Percentiles rank a stretch among this genome's conserved stretches.
Evolutionary conservation across 2,113 vertebrate species (phyloP).

Genomic region (Pimephales promelas): DNA sequence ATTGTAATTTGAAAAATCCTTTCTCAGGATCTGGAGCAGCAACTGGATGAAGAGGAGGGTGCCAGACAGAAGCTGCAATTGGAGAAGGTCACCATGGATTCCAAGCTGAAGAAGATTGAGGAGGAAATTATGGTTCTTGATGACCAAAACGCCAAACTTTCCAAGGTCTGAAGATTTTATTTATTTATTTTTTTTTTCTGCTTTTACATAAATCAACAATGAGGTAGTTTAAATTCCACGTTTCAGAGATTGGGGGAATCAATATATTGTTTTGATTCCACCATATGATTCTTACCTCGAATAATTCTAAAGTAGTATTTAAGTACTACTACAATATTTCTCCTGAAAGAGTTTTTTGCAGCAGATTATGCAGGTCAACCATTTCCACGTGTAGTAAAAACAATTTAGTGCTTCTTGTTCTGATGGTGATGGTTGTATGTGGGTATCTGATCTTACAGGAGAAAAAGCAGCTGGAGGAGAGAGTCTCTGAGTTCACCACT

Average conservation of each 20-base stretch:
- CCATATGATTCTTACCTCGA: no score
- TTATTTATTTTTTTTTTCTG: no score
- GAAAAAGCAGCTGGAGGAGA: slow-evolving; percentile 93
- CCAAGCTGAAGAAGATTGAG: slow-evolving; percentile 86
- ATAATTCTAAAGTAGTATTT: not conserved
- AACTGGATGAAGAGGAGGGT: slow-evolving; percentile 86
- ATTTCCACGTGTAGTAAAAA: no score
- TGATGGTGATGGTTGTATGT: not conserved
- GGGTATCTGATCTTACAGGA: slow-evolving; percentile 76
- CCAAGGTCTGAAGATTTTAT: no score
- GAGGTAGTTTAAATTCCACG: not conserved
- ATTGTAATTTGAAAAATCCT: not conserved
- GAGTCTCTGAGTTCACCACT: slow-evolving; percentile 88
- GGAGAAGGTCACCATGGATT: slow-evolving; percentile 86
- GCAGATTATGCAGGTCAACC: no score
- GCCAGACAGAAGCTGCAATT: slow-evolving; percentile 87
- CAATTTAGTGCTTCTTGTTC: not conserved
- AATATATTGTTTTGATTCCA: not conserved
- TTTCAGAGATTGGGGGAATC: not conserved
- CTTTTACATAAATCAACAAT: not conserved
- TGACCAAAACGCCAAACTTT: slow-evolving; percentile 83
- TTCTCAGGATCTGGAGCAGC: slow-evolving; percentile 85
- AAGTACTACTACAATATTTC: not conserved
- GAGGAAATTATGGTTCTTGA: slow-evolving; percentile 85
- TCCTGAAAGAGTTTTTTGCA: no score